These are phyloP conservation scores for Elysia crispata DNA, from an alignment of 2,888 invertebrate species.

Conservation along the genomic window DNA sequence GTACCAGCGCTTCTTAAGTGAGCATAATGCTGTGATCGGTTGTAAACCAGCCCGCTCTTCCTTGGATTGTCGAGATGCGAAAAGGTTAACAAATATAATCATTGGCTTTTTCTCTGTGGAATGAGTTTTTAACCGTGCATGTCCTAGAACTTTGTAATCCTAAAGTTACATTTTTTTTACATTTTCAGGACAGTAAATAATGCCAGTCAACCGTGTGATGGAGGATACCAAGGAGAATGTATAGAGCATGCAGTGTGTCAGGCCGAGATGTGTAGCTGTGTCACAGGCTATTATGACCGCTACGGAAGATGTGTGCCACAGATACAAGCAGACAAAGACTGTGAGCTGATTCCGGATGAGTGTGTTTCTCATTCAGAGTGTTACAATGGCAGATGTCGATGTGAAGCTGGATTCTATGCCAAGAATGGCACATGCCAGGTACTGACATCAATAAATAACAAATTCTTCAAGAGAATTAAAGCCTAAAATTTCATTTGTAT, in stretches of 20 bases:
- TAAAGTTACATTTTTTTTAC: too few species aligned
- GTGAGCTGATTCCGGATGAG: slow-evolving; percentile 26
- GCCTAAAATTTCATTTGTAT: too few species aligned
- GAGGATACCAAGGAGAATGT: slow-evolving; percentile 37
- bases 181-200: slow-evolving; percentile 28
- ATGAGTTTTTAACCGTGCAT: too few species aligned
- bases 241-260: slow-evolving; percentile 35
- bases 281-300: slow-evolving; percentile 31
- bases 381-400: slow-evolving; percentile 21
- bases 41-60: too few species aligned
- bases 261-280: slow-evolving; percentile 35
- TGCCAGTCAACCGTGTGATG: slow-evolving; percentile 35
- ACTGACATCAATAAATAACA: neutral
- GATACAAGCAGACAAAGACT: neutral
- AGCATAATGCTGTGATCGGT: too few species aligned
- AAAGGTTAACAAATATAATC: too few species aligned
- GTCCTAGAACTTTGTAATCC: too few species aligned
- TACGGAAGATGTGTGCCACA: slow-evolving; percentile 13
- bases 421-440: slow-evolving; percentile 17
- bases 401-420: slow-evolving; percentile 32
- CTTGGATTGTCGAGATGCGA: too few species aligned
- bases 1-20: too few species aligned
- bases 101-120: too few species aligned
- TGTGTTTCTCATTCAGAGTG: slow-evolving; percentile 29
- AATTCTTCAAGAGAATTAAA: too few species aligned